Evolutionary conservation across 2,113 vertebrate species (phyloP).

Genomic region (Clinocottus analis): DNA sequence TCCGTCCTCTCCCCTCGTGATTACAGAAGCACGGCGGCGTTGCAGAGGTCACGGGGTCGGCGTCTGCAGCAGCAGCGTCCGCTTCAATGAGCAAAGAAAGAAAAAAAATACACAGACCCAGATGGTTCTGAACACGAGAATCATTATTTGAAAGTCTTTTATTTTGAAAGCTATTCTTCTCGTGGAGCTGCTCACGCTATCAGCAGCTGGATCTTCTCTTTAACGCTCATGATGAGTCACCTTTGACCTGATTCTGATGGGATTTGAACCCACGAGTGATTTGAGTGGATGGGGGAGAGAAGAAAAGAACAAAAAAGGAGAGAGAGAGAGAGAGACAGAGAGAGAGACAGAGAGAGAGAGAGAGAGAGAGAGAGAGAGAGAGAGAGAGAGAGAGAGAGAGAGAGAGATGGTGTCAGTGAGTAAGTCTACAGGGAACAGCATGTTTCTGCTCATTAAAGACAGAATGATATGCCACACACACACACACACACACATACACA

Average conservation of each 20-base stretch:
- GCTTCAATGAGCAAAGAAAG: slow-evolving; percentile 45
- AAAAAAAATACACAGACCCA: not conserved
- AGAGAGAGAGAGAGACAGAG: not conserved
- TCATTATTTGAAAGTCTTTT: not conserved
- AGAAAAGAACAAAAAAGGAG: not conserved
- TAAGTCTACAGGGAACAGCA: slow-evolving; percentile 60
- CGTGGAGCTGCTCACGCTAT: no score
- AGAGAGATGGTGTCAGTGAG: slow-evolving; percentile 30
- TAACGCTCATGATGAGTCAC: slow-evolving; percentile 30
- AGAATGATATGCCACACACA: slow-evolving; percentile 42
- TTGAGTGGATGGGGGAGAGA: not conserved
- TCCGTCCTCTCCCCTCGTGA: slow-evolving; percentile 18
- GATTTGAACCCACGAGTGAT: slow-evolving; percentile 3
- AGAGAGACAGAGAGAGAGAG: not conserved
- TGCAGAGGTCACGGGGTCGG: slow-evolving; percentile 42
- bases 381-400: not conserved
- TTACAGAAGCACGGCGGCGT: slow-evolving; percentile 36
- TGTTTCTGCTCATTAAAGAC: slow-evolving; percentile 69
- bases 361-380: not conserved
- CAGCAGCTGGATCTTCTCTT: no score
- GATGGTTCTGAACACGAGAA: not conserved
- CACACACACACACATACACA: slow-evolving; percentile 27
- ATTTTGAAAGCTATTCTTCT: no score
- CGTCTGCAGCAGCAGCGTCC: slow-evolving; percentile 37
- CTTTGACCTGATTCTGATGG: slow-evolving; percentile 28